Evolutionary conservation across 1,140 invertebrate genomes (phyloP), one percentile per base, ranked within the genome.

Genomic region (Globodera ellingtonae): DNA sequence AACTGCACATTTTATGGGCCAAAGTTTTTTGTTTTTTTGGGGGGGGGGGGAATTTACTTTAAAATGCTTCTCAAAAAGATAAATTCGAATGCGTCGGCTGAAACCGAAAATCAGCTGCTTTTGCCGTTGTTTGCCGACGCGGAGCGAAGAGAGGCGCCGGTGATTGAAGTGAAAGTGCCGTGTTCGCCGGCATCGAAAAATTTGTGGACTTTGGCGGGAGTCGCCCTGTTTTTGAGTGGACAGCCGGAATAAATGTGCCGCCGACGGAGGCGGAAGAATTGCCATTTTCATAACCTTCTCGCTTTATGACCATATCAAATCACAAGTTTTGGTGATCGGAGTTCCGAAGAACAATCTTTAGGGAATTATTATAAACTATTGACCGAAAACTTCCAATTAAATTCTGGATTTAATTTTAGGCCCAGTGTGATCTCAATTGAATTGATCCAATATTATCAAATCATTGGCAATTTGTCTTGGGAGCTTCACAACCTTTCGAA

Each of bases 1-100:
- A 91, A 21, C 92, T 93, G 86, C 90, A 90, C 62, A 88, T 94
- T 47, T 91, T 91, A 24, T 94, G 93, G 93, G 67, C 8, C 24
- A 76, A 66, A 76, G 47, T 24, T n/a, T 52, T 47, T 47, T 59
- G 8, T n/a, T 72, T 10, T 44, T 35, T 18, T 50, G 44, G 48
- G 6, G 10, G 18, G 18, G 44, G 48, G 6, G 10, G 18, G 18
- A n/a, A 52, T 18, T n/a, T 10, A 18, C 5, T 62, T 21, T 52
- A n/a, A n/a, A 76, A 76, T n/a, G 9, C 21, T 52, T 66, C 9
- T 66, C 3, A 44, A n/a, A 56, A 21, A 6, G n/a, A 65, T 65
- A 18, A 47, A 62, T 35, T 76, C 44, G 15, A 46, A 62, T n/a
- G 10, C 35, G 74, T 9, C 35, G 3, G 72, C 10, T n/a, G 44